Evolutionary conservation across 1,140 invertebrate species (phyloP).

Genomic region (Heterodera carotae): DNA sequence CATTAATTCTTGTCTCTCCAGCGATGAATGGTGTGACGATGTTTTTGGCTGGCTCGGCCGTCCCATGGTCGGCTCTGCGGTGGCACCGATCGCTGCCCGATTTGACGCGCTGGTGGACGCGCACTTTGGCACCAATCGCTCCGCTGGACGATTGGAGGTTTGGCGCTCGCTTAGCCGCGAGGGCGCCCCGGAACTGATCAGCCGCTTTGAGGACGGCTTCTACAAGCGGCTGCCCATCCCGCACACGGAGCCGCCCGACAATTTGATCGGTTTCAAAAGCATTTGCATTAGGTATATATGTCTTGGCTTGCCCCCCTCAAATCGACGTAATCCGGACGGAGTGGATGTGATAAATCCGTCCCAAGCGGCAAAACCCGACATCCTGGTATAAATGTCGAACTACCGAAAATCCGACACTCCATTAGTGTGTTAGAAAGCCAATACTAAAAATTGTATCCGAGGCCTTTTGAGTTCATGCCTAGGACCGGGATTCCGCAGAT

Average conservation of each 20-base stretch:
- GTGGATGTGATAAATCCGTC: too few species aligned
- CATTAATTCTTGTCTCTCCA: background rate
- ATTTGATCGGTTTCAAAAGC: background rate
- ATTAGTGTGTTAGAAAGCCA: too few species aligned
- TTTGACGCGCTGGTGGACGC: background rate
- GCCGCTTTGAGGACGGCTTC: background rate
- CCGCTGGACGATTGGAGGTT: background rate
- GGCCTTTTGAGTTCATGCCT: too few species aligned
- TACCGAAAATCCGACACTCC: too few species aligned
- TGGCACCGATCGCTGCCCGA: background rate
- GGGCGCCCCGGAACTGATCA: background rate
- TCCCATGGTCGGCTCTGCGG: background rate
- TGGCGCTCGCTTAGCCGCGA: background rate
- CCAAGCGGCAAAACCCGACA: too few species aligned
- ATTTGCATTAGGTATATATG: constrained; percentile 2
- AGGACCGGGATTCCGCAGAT: too few species aligned
- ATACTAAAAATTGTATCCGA: too few species aligned
- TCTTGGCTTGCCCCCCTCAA: too few species aligned
- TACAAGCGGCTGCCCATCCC: background rate
- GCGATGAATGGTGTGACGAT: background rate
- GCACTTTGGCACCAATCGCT: background rate
- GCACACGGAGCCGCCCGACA: background rate
- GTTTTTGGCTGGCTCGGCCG: background rate
- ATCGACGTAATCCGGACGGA: too few species aligned
- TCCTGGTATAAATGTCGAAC: too few species aligned